Conservation (phyloP, 2,113 vertebrate genomes). For the human region GRCh38 chr11:76762001-76762500, state of each 20-base stretch:
- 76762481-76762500: background rate
- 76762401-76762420: background rate
- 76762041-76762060: background rate
- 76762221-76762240: background rate
- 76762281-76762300: constrained; percentile 23
- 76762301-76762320: background rate
- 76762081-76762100: background rate
- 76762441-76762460: background rate
- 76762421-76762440: background rate
- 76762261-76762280: background rate
- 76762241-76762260: background rate
- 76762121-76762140: background rate
- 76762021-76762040: background rate
- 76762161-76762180: background rate
- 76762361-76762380: background rate
- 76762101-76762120: background rate
- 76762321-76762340: background rate
- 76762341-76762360: background rate
- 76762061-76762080: background rate
- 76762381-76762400: background rate
- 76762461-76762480: no score
- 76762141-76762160: background rate
- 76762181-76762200: background rate
- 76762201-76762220: background rate
- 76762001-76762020: background rate